Conservation (phyloP, 2,888 invertebrate genomes). For the Gortyna flavago region DNA sequence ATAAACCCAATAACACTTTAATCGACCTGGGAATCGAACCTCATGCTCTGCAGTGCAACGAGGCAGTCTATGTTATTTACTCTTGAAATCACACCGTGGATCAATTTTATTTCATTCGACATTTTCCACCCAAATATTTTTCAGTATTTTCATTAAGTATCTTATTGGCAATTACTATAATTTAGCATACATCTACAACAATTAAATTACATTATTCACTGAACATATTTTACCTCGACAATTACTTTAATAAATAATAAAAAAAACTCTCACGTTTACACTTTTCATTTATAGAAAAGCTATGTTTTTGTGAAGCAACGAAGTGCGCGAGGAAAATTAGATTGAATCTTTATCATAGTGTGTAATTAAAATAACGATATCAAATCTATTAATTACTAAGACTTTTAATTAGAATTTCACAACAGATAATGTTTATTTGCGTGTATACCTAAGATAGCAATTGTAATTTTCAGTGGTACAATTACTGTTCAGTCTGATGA, state of each 20-base stretch:
- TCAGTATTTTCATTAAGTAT: background rate
- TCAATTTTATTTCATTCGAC: background rate
- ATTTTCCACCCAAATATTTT: background rate
- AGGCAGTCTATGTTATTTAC: background rate
- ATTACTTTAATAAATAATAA: background rate
- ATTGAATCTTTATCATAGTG: conserved; percentile 26
- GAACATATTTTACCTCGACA: background rate
- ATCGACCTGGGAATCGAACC: background rate
- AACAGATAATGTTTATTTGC: conserved; percentile 1
- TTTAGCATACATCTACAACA: background rate
- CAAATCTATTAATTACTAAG: conserved; percentile 28
- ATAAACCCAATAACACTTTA: background rate
- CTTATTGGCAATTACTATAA: background rate
- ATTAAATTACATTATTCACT: background rate
- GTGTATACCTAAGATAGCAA: background rate
- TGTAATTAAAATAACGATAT: conserved; percentile 29
- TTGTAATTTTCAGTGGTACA: background rate
- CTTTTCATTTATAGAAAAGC: conserved; percentile 12
- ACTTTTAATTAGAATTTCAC: conserved; percentile 25
- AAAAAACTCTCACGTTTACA: conserved; percentile 7
- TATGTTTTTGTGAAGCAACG: conserved; percentile 16
- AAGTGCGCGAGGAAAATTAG: background rate
- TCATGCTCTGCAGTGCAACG: background rate
- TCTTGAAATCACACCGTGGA: background rate
- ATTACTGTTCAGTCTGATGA: background rate